Evolutionary conservation across 2,888 invertebrate genomes (phyloP), one percentile per base, ranked within the genome.

Genomic region (Euzetes globulus): DNA sequence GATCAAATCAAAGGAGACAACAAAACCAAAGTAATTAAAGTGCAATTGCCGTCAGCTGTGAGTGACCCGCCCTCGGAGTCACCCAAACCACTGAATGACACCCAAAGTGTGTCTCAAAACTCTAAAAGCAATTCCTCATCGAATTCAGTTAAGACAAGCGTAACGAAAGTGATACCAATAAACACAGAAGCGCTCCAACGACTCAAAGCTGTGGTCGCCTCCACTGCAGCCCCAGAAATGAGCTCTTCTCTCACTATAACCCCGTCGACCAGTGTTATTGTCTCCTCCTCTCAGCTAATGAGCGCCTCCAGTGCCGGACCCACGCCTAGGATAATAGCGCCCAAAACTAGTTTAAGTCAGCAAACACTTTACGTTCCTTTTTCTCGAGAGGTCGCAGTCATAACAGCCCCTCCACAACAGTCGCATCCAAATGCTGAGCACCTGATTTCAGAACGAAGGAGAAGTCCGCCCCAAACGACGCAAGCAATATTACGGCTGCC

Each of bases 401-500:
- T 63, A n/a, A 63, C 63, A 63, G 37, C 63, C 7, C 29, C 33
- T 33, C 63, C 17, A 9, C 63, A 63, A 33, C 63, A 17, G 25
- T 33, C 63, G 11, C 63, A 63, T 17, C 25, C 33, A 2, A 33
- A 7, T 63, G 7, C 17, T 33, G 63, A 63, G 3, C 63, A 63
- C 7, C 7, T 33, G 19, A 63, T 63, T n/a, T 13, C 29, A 63
- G 63, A 63, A 33, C 33, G 63, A 17, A 63, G 63, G 17, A 27
- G 15, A 33, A 63, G 33, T 63, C 63, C 63, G 9, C 63, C 63
- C 17, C 63, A 63, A 63, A 7, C 63, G n/a, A 63, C 63, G 15
- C 63, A 63, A 63, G 27, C 63, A 15, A 63, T 63, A 29, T 33
- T 45, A 19, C 47, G 71, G 4, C 47, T 74, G 22, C 74, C 74